Percentiles rank a stretch among this genome's conserved stretches.
phyloP scores from a whole-genome alignment of 2,888 invertebrate species.

The Sinotaia quadrata region DNA sequence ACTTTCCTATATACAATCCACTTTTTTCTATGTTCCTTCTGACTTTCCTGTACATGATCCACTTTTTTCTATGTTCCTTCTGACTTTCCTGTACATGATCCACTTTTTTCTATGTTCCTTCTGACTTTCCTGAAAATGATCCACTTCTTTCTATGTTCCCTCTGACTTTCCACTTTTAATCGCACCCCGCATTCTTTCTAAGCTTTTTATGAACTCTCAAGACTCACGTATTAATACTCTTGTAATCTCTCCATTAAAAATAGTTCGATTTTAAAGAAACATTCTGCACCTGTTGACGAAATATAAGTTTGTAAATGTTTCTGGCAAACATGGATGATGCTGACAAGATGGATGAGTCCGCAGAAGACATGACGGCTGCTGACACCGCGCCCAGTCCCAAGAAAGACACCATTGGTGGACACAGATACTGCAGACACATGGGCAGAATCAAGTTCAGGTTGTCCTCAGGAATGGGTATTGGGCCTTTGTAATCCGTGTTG shows the following conservation, averaged over 20 bases:
- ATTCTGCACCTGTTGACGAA: constrained; percentile 84
- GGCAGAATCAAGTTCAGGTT: constrained; percentile 96
- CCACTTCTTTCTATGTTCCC: no score
- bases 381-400: constrained; percentile 98
- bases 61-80: no score
- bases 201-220: no score
- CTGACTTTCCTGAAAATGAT: no score
- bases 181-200: no score
- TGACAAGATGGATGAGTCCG: constrained; percentile 97
- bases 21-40: no score
- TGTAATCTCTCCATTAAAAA: not conserved
- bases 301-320: constrained; percentile 97
- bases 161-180: no score
- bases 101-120: no score
- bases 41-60: no score
- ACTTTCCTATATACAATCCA: no score
- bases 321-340: constrained; percentile 99
- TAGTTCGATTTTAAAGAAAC: not conserved
- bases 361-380: constrained; percentile 99
- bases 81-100: no score
- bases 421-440: constrained; percentile 95
- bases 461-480: constrained; percentile 68
- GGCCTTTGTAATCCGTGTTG: constrained; percentile 83
- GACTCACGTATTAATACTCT: no score
- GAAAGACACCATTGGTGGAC: constrained; percentile 96